A percentile compares a stretch with the other conserved stretches of the same genome.
Evolutionary conservation across 2,888 invertebrate species (phyloP).

Genomic region (Spisula solida): DNA sequence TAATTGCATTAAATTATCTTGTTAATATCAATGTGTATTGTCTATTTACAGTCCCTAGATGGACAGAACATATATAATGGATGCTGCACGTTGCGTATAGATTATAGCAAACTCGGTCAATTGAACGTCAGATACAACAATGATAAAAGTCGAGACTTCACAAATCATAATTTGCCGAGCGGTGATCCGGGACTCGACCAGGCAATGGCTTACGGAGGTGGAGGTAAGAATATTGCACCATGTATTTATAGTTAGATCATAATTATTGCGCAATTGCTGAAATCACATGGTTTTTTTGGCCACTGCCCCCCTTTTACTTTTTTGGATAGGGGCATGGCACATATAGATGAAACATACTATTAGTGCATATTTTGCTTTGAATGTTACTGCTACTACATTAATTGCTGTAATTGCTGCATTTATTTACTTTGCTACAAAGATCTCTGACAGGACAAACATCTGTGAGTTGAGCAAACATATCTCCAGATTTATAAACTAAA

Average conservation of each 20-base stretch:
- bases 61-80: constrained; percentile 99
- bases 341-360: no score
- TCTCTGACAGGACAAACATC: background rate
- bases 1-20: constrained; percentile 9
- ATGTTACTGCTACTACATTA: background rate
- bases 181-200: constrained; percentile 90
- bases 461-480: background rate
- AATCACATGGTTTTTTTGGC: background rate
- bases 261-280: constrained; percentile 19
- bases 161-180: constrained; percentile 98
- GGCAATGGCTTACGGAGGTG: constrained; percentile 73
- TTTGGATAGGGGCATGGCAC: no score
- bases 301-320: no score
- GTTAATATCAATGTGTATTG: background rate
- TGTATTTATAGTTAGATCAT: background rate
- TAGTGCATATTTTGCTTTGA: background rate
- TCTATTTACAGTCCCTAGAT: constrained; percentile 93
- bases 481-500: no score
- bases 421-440: background rate
- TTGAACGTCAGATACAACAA: constrained; percentile 99
- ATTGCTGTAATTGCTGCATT: background rate
- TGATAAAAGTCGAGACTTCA: constrained; percentile 99
- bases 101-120: constrained; percentile 99
- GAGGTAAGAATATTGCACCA: constrained; percentile 52
- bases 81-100: constrained; percentile 99